Evolutionary conservation across 2,888 invertebrate genomes (phyloP), one percentile per base, ranked within the genome.

Genomic region (Lamellibrachia satsuma): DNA sequence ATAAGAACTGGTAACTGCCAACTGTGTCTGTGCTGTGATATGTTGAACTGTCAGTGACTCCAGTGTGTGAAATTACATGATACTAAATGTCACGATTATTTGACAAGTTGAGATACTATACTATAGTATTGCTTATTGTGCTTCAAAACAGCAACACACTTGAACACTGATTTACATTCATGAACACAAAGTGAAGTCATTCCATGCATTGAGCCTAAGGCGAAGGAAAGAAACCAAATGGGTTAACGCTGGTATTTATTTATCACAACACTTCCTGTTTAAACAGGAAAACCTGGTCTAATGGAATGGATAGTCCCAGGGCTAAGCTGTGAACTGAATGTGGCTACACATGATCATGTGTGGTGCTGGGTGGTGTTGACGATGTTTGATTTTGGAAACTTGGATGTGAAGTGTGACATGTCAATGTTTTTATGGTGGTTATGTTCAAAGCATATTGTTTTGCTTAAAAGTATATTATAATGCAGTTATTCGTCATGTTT

Each of bases 291-390:
- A 57, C 6, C 57, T 11, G 11, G 15, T 57, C 11, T 57, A 11
- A 57, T 57, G 57, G 75, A 75, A 75, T 75, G 75, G 55, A n/a
- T 15, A 75, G 39, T 39, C 39, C 39, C 39, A 39, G 39, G 39
- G 39, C 39, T 39, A 39, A 39, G 39, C 39, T 39, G 39, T 39
- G 39, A 39, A 2, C 4, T 75, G 22, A 75, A 6, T 22, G 75
- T 75, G 22, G n/a, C 75, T 75, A 22, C 75, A 75, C 22, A 75
- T 22, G 6, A 2, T 75, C 75, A 75, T 75, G 75, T 22, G 75
- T 75, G 15, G 22, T 75, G 75, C 75, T 75, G 75, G 75, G 75
- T 75, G n/a, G n/a, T 75, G 75, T 75, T 75, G 75, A 75, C 75
- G n/a, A 75, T 6, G 22, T 22, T 75, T 75, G 75, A 22, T 75